Percentiles rank a stretch among this genome's conserved stretches.
These are phyloP conservation scores for Byasa hedistus DNA, from an alignment of 2,888 invertebrate species.

Conservation along the genomic window DNA sequence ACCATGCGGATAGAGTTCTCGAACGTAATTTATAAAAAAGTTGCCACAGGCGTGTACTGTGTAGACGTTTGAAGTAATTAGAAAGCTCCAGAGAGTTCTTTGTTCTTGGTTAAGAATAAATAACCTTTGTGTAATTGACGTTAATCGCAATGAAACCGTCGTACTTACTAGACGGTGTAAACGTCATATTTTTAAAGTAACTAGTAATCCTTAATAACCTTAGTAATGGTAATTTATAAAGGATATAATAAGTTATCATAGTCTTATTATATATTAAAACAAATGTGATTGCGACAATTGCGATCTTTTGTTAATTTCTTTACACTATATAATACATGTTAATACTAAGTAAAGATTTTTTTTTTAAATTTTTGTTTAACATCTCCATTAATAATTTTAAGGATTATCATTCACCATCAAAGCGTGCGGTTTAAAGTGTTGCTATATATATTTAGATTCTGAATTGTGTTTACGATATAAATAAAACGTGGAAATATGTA, in stretches of 20 bases:
- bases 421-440: too few relatives aligned
- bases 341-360: too few relatives aligned
- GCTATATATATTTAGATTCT: too few relatives aligned
- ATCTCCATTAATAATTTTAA: too few relatives aligned
- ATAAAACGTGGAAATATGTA: not conserved
- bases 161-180: constrained; percentile 19
- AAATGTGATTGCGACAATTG: not conserved
- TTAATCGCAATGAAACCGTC: constrained; percentile 29
- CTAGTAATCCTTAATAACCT: not conserved
- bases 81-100: constrained; percentile 60
- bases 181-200: not conserved
- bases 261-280: too few relatives aligned
- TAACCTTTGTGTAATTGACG: constrained; percentile 33
- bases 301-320: too few relatives aligned
- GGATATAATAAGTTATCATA: too few relatives aligned
- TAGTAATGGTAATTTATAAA: too few relatives aligned
- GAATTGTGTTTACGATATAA: too few relatives aligned
- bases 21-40: constrained; percentile 34
- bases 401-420: too few relatives aligned
- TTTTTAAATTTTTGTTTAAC: too few relatives aligned
- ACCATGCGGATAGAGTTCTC: constrained; percentile 27
- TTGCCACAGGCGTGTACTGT: constrained; percentile 14
- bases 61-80: constrained; percentile 56
- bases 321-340: too few relatives aligned
- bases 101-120: constrained; percentile 48